Evolutionary conservation across 2,888 invertebrate species (phyloP), one percentile per base, ranked within the genome.

Genomic region (Mayetiola destructor): DNA sequence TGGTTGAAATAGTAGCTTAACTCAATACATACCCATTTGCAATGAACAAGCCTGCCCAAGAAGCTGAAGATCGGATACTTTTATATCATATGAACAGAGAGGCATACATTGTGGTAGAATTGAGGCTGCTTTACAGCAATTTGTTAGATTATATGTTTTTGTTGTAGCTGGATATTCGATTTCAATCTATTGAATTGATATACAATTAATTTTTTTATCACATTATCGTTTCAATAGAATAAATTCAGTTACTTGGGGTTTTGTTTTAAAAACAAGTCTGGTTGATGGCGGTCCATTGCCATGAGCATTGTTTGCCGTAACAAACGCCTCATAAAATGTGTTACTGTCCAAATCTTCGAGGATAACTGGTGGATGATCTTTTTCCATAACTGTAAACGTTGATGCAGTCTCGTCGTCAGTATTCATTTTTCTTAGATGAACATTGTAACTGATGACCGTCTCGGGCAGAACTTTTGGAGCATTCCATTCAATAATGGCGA

Each of bases 21-120:
- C 14, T 4, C n/a, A 36, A 3, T 27, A 74, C 64, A 82, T 84
- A 66, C 84, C 81, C 73, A 88, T 82, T 70, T 88, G 86, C 58
- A 79, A 78, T n/a, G 81, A 80, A 66, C 88, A 89, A 2, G 82
- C 77, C 3, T 82, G 80, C 6, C 85, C 86, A 59, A 89, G 68
- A 40, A 77, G 75, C 65, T 85, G 79, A 60, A 89, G 77, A 67
- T 88, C 87, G 3, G 83, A 81, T 82, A 90, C 84, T 65, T 82
- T 85, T 55, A 88, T 87, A 67, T 88, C 82, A 68, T 87, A 89
- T 0, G 85, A 80, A 65, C 89, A 90, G 12, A 90, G 76, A 1
- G 87, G 85, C 73, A 85, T 77, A 67, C 88, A 88, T 59, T 71
- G 70, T 6, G 71, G 69, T 61, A 70, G 57, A 30, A 73, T 61